Evolutionary conservation across 2,888 invertebrate species (phyloP).

Genomic region (Scelioninae gen. 1): DNA sequence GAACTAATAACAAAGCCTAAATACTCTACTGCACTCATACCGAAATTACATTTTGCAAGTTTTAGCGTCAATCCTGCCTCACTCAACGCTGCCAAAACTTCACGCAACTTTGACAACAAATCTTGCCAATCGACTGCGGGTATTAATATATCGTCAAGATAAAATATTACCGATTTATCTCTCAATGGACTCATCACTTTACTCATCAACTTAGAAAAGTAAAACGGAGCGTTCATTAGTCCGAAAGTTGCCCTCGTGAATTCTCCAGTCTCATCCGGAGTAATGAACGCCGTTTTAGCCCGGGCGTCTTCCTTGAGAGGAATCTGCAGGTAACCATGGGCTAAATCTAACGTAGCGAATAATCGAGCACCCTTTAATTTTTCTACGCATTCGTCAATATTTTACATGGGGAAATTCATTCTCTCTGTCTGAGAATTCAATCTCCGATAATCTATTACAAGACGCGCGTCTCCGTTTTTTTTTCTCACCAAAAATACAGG

Average conservation of each 20-base stretch:
- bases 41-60: constrained; percentile 33
- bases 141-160: constrained; percentile 25
- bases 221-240: constrained; percentile 21
- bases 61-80: constrained; percentile 28
- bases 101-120: background rate
- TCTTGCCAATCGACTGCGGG: constrained; percentile 1
- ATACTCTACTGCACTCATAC: constrained; percentile 8
- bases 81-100: constrained; percentile 63
- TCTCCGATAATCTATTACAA: constrained; percentile 14
- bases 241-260: constrained; percentile 10
- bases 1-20: constrained; percentile 47
- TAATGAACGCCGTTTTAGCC: constrained; percentile 8
- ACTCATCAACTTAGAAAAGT: constrained; percentile 15
- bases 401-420: constrained; percentile 3
- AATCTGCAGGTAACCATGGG: background rate
- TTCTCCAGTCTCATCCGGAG: constrained; percentile 12
- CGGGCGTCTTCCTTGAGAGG: background rate
- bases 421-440: constrained; percentile 14
- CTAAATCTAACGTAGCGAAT: constrained; percentile 9
- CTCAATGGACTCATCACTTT: background rate
- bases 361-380: background rate
- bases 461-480: constrained; percentile 7
- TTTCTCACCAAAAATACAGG: constrained; percentile 3
- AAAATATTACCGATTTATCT: background rate
- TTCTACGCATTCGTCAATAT: constrained; percentile 20